Base-by-base conservation (phyloP, 2,113 vertebrate genomes). In the Rhinopithecus roxellana region DNA sequence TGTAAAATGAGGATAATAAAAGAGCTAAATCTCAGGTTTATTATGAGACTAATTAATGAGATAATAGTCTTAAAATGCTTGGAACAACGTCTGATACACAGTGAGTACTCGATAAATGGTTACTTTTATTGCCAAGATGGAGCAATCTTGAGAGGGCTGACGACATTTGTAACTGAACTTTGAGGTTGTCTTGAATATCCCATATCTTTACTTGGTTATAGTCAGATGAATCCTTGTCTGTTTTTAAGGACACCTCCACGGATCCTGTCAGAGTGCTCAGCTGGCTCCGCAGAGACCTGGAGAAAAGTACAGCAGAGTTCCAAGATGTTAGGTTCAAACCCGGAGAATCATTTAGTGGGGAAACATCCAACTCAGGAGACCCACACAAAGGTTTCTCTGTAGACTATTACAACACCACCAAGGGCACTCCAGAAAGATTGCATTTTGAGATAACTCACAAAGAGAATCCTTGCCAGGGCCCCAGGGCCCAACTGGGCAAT, bases 281-380 rank as follows among this genome's bases (percentile, higher is more conserved):
- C 82, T 98, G 97, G 96, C 98, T 98, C 97, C 95, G 98, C 59
- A 98, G 88, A 95, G 96, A 98, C 57, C 89, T 98, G 90, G 94
- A 98, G 78, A 98, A 85, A 8, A 98, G 78, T 61, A 96, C 86
- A 12, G 83, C 97, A 22, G 95, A 70, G 11, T 96, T 90, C 74
- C 97, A 97, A 40, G 95, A 98, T 64, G 69, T 6, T 5, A 69
- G 35, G 25, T 97, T 98, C 90, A 96, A 96, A 78, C 94, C 97
- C 0, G 93, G 95, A 94, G 98, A 97, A 25, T 77, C 97, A 4
- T 0, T 74, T 10, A 35, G 22, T 30, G 88, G 94, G 48, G 96
- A 97, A 57, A 4, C 10, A 32, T 30, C 57, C 23, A 40, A 6
- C 72, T 8, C 69, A 5, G 92, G 16, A 94, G 93, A 97, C 16